Percentiles rank a stretch among this genome's conserved stretches.
phyloP scores from a whole-genome alignment of 2,888 invertebrate species.

The Nomada ruficornis region DNA sequence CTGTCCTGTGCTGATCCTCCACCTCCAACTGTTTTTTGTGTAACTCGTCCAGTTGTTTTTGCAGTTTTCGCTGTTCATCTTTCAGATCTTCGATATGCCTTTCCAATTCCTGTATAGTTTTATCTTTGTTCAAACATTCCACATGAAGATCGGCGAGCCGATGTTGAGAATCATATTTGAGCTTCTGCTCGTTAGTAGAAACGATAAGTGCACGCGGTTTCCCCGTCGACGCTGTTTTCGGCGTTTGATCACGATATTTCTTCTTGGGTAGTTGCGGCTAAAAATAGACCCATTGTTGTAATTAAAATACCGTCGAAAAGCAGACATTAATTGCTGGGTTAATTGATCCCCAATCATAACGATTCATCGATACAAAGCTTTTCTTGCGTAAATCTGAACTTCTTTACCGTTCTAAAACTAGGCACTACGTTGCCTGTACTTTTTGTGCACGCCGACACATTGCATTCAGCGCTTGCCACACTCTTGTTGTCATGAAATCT shows the following conservation, averaged over 20 bases:
- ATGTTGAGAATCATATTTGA: slow-evolving; percentile 73
- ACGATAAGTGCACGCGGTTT: slow-evolving; percentile 64
- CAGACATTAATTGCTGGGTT: too few species aligned
- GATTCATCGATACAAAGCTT: too few species aligned
- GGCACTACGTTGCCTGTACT: slow-evolving; percentile 58
- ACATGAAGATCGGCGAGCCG: slow-evolving; percentile 80
- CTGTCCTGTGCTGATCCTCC: slow-evolving; percentile 74
- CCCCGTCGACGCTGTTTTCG: slow-evolving; percentile 68
- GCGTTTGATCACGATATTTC: slow-evolving; percentile 49
- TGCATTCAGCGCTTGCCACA: slow-evolving; percentile 79
- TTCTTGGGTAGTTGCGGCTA: slow-evolving; percentile 78
- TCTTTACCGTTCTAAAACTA: slow-evolving; percentile 76
- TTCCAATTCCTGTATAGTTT: slow-evolving; percentile 80
- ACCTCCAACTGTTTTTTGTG: slow-evolving; percentile 66
- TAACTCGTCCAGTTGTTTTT: slow-evolving; percentile 67
- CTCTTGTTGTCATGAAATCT: slow-evolving; percentile 82
- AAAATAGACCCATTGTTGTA: not conserved
- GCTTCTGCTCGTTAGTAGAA: slow-evolving; percentile 59
- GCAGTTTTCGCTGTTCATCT: slow-evolving; percentile 68
- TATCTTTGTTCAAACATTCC: slow-evolving; percentile 80
- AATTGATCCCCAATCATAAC: too few species aligned
- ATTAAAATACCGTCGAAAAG: not conserved
- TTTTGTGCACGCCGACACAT: slow-evolving; percentile 75
- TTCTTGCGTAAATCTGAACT: not conserved
- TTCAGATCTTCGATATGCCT: slow-evolving; percentile 79